Evolutionary conservation across 2,797 vertebrate species (phyloP).

Genomic region (Salmo trutta): DNA sequence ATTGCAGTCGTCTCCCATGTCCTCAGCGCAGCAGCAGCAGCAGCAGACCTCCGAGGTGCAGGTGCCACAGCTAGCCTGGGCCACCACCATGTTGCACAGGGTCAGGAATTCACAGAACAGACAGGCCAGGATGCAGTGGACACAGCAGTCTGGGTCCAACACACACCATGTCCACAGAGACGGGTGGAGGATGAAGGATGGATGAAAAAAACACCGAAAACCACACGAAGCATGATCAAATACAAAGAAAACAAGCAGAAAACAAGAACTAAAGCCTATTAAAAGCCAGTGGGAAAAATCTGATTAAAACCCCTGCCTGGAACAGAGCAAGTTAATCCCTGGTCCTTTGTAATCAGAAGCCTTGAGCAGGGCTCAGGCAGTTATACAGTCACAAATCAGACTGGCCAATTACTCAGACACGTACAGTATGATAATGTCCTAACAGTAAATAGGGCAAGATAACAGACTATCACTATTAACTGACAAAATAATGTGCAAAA

Average conservation of each 20-base stretch:
- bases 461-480: background rate
- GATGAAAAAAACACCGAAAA: constrained; percentile 2
- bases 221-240: background rate
- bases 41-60: constrained; percentile 92
- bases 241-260: background rate
- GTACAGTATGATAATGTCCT: background rate
- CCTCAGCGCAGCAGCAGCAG: constrained; percentile 91
- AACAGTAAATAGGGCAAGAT: background rate
- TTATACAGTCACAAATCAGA: constrained; percentile 7
- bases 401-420: background rate
- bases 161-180: background rate
- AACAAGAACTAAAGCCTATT: background rate
- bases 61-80: constrained; percentile 89
- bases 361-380: constrained; percentile 1
- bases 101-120: constrained; percentile 97
- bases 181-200: constrained; percentile 17
- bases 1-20: constrained; percentile 94
- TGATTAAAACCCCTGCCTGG: background rate
- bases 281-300: background rate
- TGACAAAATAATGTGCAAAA: background rate
- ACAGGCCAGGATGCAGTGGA: constrained; percentile 97
- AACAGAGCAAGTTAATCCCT: background rate
- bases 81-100: constrained; percentile 94
- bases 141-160: constrained; percentile 87
- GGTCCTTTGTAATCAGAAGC: background rate